Evolutionary conservation across 2,888 invertebrate genomes (phyloP).

Genomic region (Pseudoips prasinana): DNA sequence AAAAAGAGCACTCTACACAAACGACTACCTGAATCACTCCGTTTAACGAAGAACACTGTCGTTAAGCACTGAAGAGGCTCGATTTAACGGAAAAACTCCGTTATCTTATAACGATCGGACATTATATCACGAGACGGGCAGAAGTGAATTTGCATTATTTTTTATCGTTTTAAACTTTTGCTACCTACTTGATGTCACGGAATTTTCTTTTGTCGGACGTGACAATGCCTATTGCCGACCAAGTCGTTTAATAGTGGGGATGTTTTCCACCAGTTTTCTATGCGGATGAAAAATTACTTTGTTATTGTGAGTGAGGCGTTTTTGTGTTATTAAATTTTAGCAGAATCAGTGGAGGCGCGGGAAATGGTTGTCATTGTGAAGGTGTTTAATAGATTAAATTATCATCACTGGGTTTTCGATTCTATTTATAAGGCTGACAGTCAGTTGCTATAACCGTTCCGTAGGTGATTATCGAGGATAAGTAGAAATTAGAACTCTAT

Average conservation of each 20-base stretch:
- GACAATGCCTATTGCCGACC: constrained; percentile 53
- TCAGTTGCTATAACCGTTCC: no score
- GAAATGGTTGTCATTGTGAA: constrained; percentile 8
- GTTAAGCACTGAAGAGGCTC: constrained; percentile 61
- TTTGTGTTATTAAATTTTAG: constrained; percentile 29
- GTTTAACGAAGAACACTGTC: constrained; percentile 65
- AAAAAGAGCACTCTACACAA: constrained; percentile 64
- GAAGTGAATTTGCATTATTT: constrained; percentile 76
- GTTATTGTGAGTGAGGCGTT: constrained; percentile 43
- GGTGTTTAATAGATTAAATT: constrained; percentile 5
- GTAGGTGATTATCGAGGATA: no score
- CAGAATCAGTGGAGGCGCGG: constrained; percentile 22
- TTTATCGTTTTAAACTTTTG: constrained; percentile 56
- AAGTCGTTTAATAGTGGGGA: constrained; percentile 55
- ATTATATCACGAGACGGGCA: constrained; percentile 54
- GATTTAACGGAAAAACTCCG: constrained; percentile 73
- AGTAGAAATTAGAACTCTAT: no score
- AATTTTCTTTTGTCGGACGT: constrained; percentile 51
- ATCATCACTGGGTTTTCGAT: no score
- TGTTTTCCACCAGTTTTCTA: constrained; percentile 49
- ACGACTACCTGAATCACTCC: constrained; percentile 74
- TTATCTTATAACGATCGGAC: constrained; percentile 72
- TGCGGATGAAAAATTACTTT: constrained; percentile 64
- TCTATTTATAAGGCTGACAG: no score
- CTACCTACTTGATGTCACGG: constrained; percentile 62